A percentile compares a stretch with the other conserved stretches of the same genome.
Evolutionary conservation across 2,888 invertebrate species (phyloP).

Genomic region (Nemurella pictetii): DNA sequence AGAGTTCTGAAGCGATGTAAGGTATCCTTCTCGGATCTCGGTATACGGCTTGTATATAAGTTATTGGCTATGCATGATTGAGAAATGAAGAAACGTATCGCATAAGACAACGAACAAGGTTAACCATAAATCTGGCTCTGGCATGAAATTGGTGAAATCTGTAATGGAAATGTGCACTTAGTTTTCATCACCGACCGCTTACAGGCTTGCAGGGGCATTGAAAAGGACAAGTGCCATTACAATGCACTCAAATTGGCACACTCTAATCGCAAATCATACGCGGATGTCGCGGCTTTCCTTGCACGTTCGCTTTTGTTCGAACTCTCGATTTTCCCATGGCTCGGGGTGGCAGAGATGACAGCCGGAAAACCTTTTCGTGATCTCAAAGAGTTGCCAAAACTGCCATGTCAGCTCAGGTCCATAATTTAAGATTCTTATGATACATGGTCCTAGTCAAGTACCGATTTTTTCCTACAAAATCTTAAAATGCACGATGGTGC

Average conservation of each 20-base stretch:
- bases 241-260: too few relatives aligned
- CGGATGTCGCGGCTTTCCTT: not conserved
- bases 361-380: not conserved
- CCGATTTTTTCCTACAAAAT: not conserved
- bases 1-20: not conserved
- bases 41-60: not conserved
- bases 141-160: conserved; percentile 26
- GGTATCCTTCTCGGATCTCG: not conserved
- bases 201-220: not conserved
- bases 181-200: not conserved
- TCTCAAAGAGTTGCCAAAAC: not conserved
- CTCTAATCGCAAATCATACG: too few relatives aligned
- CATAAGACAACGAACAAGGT: conserved; percentile 5
- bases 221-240: too few relatives aligned
- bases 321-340: not conserved
- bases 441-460: not conserved
- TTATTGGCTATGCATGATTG: not conserved
- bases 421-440: not conserved
- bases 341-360: not conserved
- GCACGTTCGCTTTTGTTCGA: not conserved
- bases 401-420: not conserved
- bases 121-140: conserved; percentile 15
- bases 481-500: conserved; percentile 26
- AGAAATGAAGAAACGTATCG: not conserved
- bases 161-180: not conserved